Conservation (phyloP, 2,113 vertebrate genomes). For the Elachura formosa region DNA sequence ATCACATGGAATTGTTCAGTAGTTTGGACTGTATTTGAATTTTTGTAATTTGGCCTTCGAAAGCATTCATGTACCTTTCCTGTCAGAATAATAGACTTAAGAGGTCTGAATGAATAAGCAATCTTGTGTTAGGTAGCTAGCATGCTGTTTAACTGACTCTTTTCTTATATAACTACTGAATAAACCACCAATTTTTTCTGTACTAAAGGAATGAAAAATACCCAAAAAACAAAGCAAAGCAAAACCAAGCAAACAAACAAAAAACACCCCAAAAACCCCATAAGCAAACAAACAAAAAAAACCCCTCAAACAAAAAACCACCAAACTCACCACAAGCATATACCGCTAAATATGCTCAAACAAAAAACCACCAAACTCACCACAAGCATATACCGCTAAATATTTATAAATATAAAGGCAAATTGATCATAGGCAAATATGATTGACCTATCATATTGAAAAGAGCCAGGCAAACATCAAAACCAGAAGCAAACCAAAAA, state of each 20-base stretch:
- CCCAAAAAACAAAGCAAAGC: no score
- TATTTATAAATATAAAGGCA: no score
- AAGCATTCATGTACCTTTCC: slow-evolving; percentile 2
- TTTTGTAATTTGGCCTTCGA: slow-evolving; percentile 30
- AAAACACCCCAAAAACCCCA: neutral
- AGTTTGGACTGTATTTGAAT: slow-evolving; percentile 24
- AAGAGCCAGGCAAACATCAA: neutral
- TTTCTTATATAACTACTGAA: neutral
- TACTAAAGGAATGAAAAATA: neutral
- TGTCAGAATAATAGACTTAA: slow-evolving; percentile 6
- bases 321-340: neutral
- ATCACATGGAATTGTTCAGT: neutral
- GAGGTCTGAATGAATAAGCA: neutral
- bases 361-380: fast-evolving
- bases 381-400: neutral
- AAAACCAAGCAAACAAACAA: neutral
- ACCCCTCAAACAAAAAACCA: neutral
- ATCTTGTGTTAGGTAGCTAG: neutral
- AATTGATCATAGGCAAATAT: neutral
- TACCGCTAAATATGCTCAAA: neutral
- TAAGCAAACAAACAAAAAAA: neutral
- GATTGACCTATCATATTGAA: fast-evolving
- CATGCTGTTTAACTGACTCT: neutral
- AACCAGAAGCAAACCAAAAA: neutral
- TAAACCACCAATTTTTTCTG: neutral